Conservation (phyloP, 2,113 vertebrate species). For the Columba janthina region DNA sequence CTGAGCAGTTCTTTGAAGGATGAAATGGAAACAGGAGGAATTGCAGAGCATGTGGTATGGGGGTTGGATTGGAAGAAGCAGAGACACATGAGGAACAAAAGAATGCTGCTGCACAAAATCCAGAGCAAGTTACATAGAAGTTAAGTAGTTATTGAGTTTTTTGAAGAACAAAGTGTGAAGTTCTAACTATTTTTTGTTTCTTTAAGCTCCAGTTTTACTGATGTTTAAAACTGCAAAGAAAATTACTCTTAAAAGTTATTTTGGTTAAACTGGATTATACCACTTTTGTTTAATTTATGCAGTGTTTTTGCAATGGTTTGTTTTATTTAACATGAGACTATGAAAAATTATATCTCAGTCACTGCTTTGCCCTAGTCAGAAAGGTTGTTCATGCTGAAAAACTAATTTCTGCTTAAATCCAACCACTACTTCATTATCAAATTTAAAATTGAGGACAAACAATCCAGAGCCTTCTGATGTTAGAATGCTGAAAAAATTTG, state of each 20-base stretch:
- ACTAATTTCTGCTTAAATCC: neutral
- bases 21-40: constrained; percentile 57
- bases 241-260: neutral
- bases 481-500: neutral
- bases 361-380: neutral
- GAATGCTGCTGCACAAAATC: constrained; percentile 28
- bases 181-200: neutral
- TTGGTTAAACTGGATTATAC: neutral
- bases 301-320: neutral
- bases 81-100: constrained; percentile 47
- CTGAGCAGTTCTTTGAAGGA: constrained; percentile 54
- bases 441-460: neutral
- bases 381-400: neutral
- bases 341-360: neutral
- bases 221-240: neutral
- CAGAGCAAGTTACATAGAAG: constrained; percentile 32
- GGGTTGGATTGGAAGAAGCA: neutral
- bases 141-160: constrained; percentile 1
- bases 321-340: neutral
- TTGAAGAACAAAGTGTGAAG: neutral
- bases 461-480: neutral
- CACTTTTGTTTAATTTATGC: neutral
- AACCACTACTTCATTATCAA: neutral
- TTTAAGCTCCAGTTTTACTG: neutral
- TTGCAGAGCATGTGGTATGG: constrained; percentile 5